Evolutionary conservation across 2,888 invertebrate species (phyloP).

Genomic region (Pachydiplax longipennis): DNA sequence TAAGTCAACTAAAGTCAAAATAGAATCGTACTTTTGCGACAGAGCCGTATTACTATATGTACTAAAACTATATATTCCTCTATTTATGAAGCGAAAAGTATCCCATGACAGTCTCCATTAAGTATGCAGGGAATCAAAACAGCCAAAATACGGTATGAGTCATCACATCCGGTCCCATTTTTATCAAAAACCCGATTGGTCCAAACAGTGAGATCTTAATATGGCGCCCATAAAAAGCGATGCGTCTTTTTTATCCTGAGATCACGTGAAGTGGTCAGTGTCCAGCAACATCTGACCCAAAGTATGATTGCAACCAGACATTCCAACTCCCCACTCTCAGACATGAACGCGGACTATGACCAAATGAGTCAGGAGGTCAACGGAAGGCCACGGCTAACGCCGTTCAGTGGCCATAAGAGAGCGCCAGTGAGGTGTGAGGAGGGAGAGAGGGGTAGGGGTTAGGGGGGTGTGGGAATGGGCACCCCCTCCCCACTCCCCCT

Average conservation of each 20-base stretch:
- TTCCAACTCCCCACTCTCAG: neutral
- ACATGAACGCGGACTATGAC: neutral
- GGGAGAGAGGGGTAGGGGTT: neutral
- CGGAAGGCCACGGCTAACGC: neutral
- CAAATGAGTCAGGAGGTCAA: neutral
- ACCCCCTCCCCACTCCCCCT: neutral
- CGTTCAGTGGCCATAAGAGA: neutral
- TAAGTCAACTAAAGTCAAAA: too few species aligned
- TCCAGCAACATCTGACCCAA: neutral
- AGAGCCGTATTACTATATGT: too few species aligned
- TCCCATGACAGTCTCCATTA: too few species aligned
- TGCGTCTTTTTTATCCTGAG: neutral
- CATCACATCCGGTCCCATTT: too few species aligned
- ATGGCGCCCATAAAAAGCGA: neutral
- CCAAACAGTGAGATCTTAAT: neutral
- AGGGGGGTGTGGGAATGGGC: neutral
- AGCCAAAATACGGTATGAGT: too few species aligned
- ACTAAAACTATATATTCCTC: too few species aligned
- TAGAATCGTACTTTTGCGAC: too few species aligned
- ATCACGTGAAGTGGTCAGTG: neutral
- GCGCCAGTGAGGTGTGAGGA: neutral
- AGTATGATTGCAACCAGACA: neutral
- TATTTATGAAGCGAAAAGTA: too few species aligned
- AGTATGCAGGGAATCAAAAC: too few species aligned
- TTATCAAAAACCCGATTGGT: neutral